These are phyloP conservation scores for Hippocampus mohnikei DNA, from an alignment of 2,113 vertebrate species.

Conservation along the genomic window DNA sequence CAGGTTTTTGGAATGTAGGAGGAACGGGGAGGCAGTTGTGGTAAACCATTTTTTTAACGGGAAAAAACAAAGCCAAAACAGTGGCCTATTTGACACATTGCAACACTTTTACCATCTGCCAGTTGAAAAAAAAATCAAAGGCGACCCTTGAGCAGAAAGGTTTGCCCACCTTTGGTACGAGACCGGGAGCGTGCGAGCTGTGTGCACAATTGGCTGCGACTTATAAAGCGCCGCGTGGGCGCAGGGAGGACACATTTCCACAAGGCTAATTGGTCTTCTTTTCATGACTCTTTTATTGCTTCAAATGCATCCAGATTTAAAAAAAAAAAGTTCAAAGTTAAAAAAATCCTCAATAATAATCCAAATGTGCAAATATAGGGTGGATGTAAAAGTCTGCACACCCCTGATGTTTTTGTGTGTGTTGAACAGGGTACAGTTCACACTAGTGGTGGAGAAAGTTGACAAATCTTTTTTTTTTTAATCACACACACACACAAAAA, in stretches of 20 bases:
- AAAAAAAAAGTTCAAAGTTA: background rate
- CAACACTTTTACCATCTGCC: background rate
- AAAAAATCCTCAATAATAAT: background rate
- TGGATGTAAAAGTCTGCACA: background rate
- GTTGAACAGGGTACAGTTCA: too few species aligned
- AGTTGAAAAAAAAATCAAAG: background rate
- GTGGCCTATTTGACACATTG: background rate
- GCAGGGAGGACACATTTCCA: constrained; percentile 51
- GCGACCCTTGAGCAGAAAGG: background rate
- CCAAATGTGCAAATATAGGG: background rate
- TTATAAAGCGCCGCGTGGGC: background rate
- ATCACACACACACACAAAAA: background rate
- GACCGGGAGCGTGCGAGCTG: background rate
- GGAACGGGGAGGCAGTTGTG: too few species aligned
- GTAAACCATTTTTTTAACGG: too few species aligned
- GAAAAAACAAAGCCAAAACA: too few species aligned
- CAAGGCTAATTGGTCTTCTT: constrained; percentile 22
- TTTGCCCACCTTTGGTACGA: background rate
- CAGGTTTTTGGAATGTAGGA: too few species aligned
- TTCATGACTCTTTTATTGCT: constrained; percentile 44
- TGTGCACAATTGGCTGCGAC: background rate
- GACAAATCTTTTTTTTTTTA: background rate
- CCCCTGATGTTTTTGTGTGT: background rate
- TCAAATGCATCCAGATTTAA: background rate
- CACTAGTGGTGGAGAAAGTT: too few species aligned